phyloP scores from a whole-genome alignment of 2,113 vertebrate genomes.

The Erpornis zantholeuca region DNA sequence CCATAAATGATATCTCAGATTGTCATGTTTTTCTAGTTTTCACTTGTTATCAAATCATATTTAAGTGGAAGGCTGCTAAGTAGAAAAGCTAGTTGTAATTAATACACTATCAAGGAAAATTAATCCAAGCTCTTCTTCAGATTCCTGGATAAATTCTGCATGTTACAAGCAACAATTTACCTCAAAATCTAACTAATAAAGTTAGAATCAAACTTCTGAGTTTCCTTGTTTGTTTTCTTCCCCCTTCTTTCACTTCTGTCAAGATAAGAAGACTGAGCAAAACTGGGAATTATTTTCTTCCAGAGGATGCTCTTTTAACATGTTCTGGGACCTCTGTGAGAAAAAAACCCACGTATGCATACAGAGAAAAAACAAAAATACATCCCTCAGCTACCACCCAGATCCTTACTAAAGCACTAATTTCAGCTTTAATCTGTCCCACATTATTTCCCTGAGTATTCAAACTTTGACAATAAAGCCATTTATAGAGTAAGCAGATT shows the following conservation, averaged over 20 bases:
- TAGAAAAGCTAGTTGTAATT: neutral
- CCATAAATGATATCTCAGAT: neutral
- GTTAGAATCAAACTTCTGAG: neutral
- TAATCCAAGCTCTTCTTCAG: neutral
- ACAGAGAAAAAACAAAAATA: neutral
- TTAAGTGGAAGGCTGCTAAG: neutral
- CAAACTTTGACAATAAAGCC: conserved; percentile 8
- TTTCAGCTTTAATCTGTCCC: conserved; percentile 31
- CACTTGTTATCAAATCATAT: neutral
- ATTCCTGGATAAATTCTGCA: neutral
- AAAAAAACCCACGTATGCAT: neutral
- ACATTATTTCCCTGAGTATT: conserved; percentile 12
- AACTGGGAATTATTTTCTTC: neutral
- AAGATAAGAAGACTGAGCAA: neutral
- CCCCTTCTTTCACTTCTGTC: neutral
- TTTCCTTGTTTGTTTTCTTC: neutral
- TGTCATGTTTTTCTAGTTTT: neutral
- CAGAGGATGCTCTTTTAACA: neutral
- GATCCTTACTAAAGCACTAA: neutral
- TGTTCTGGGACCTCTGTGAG: neutral
- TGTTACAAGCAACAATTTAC: neutral
- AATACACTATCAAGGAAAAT: neutral
- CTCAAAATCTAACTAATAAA: neutral
- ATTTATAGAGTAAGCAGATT: conserved; percentile 39
- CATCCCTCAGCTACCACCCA: neutral